Evolutionary conservation across 2,113 vertebrate genomes (phyloP), one percentile per base, ranked within the genome.

Genomic region (Aplodontia rufa): DNA sequence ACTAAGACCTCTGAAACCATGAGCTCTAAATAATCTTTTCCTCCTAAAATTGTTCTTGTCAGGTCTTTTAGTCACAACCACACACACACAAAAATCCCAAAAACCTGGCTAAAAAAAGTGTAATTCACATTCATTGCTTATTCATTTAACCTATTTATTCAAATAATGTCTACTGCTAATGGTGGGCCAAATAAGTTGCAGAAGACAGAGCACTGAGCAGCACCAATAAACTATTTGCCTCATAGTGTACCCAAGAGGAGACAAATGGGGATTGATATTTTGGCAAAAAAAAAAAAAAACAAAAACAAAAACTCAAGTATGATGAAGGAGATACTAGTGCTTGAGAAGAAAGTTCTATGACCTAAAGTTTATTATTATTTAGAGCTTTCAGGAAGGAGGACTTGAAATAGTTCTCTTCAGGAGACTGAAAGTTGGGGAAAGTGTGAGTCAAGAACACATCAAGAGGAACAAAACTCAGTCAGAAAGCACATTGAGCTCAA

Each of bases 131-230:
- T 68, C 82, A 72, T 37, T 79, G 8, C 37, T 42, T 8, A 66
- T 78, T 76, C n/a, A n/a, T n/a, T n/a, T n/a, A n/a, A n/a, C n/a
- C n/a, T 22, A 55, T 78, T 92, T 85, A 68, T 91, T 87, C 51
- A 72, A 12, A 32, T 49, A 49, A 71, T 28, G 49, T 47, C n/a
- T 74, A 8, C 47, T 87, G 60, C 26, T 53, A 42, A n/a, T 22
- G 60, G 16, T 28, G 51, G 35, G 19, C 8, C 37, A 68, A 83
- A 19, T 40, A 72, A 74, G 42, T 17, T 35, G 35, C 35, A 89
- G 37, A 64, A 68, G 40, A n/a, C 13, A 45, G 0, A 66, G 26
- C 16, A 37, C n/a, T n/a, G n/a, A 45, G 16, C 4, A 86, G 17
- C 13, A 80, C 22, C 51, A 91, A 49, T 51, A 81, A 80, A 80